Conservation (phyloP, 2,888 invertebrate genomes). For the Watsonalla binaria region DNA sequence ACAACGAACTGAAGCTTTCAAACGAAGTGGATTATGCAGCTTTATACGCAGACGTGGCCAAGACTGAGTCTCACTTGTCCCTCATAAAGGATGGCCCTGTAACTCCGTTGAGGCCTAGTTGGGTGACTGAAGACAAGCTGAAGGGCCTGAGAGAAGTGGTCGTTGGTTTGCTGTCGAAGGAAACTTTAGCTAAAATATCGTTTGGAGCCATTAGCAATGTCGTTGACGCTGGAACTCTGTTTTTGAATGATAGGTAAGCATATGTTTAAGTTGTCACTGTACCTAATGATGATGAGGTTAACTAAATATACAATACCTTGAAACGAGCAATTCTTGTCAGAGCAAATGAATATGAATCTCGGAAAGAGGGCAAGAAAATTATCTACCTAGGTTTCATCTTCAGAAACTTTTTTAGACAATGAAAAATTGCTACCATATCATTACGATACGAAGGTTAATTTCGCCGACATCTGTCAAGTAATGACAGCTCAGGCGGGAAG, state of each 20-base stretch:
- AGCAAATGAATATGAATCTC: no score
- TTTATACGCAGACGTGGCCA: conserved; percentile 36
- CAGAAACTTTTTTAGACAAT: no score
- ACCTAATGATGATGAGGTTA: background rate
- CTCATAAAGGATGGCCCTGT: conserved; percentile 38
- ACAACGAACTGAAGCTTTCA: conserved; percentile 36
- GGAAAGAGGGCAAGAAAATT: no score
- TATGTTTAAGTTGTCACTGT: background rate
- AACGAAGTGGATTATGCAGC: conserved; percentile 45
- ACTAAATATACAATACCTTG: no score
- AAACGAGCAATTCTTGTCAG: no score
- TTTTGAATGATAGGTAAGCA: conserved; percentile 59
- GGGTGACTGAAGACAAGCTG: conserved; percentile 57
- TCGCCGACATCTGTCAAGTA: no score
- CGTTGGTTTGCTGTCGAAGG: conserved; percentile 43
- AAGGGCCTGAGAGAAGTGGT: conserved; percentile 31
- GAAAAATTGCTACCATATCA: no score
- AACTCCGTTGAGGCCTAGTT: conserved; percentile 43
- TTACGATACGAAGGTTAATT: no score
- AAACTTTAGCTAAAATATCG: conserved; percentile 50
- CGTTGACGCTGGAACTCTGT: conserved; percentile 64
- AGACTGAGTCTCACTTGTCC: conserved; percentile 34
- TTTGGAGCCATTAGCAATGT: conserved; percentile 57
- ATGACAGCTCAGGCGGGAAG: no score
- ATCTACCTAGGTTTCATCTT: no score